phyloP scores from a whole-genome alignment of 2,113 vertebrate genomes.

The Manacus vitellinus region DNA sequence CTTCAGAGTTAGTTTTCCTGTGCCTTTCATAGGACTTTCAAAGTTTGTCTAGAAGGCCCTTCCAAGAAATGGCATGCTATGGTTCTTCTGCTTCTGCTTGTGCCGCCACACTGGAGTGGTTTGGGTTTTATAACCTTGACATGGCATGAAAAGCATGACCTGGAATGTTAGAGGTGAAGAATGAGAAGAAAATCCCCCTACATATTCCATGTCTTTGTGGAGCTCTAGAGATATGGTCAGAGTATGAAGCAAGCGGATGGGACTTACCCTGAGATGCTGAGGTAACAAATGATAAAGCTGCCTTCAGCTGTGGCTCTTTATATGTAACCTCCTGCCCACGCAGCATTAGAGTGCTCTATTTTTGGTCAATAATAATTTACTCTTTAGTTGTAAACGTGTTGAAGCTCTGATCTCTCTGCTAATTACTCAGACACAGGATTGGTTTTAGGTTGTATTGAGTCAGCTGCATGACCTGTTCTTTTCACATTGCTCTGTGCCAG shows the following conservation, averaged over 20 bases:
- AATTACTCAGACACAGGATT: slow-evolving; percentile 41
- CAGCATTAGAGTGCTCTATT: slow-evolving; percentile 46
- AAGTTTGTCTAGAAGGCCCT: not conserved
- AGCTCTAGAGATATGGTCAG: not conserved
- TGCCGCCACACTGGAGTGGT: not conserved
- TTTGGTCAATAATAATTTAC: slow-evolving; percentile 69
- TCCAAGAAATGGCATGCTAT: not conserved
- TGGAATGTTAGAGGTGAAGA: not conserved
- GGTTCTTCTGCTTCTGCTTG: not conserved
- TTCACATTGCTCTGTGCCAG: slow-evolving; percentile 29
- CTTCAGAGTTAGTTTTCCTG: not conserved
- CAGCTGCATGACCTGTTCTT: slow-evolving; percentile 59
- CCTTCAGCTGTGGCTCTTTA: slow-evolving; percentile 34
- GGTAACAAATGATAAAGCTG: not conserved
- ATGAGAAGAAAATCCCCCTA: not conserved
- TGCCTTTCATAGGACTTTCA: not conserved
- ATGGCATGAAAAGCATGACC: not conserved
- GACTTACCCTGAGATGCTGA: slow-evolving; percentile 59
- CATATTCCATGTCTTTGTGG: not conserved
- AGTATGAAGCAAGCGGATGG: not conserved
- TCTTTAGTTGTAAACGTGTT: slow-evolving; percentile 65
- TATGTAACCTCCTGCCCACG: slow-evolving; percentile 35
- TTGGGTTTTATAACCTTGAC: not conserved
- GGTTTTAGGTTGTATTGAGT: slow-evolving; percentile 56
- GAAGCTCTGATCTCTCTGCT: slow-evolving; percentile 63